Percentiles rank a stretch among this genome's conserved stretches.
Conservation (phyloP, 2,113 vertebrate genomes). For the Halcyon senegalensis region DNA sequence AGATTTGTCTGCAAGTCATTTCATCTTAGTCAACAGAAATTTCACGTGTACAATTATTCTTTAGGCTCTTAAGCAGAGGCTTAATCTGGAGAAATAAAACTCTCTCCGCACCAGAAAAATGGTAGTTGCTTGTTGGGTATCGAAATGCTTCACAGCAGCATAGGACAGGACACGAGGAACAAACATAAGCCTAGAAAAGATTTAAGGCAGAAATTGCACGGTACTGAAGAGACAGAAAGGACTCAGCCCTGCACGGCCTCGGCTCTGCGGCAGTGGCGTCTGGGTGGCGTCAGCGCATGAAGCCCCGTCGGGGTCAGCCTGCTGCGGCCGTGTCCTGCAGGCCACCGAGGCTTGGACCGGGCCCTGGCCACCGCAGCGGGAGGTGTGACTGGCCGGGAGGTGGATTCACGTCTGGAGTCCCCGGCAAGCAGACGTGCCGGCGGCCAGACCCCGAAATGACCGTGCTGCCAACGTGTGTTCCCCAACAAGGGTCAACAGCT, state of each 20-base stretch:
- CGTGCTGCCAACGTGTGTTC: rapidly evolving
- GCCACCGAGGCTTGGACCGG: rapidly evolving
- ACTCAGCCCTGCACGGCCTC: rapidly evolving
- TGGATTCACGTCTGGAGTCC: rapidly evolving
- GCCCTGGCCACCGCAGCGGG: rapidly evolving
- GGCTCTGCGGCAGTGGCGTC: rapidly evolving
- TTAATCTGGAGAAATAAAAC: background rate
- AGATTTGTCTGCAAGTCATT: background rate
- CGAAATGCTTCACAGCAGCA: background rate
- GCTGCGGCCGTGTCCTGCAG: background rate
- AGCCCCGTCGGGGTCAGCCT: too few relatives aligned
- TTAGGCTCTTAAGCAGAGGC: background rate
- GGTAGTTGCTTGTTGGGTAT: background rate
- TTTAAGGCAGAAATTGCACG: rapidly evolving
- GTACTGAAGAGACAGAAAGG: background rate
- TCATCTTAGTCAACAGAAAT: background rate
- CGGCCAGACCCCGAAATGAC: rapidly evolving
- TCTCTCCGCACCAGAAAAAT: background rate
- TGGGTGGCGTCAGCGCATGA: rapidly evolving
- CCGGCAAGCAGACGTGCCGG: too few relatives aligned
- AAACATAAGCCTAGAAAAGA: background rate
- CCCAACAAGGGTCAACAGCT: rapidly evolving
- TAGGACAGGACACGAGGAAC: background rate
- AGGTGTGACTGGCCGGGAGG: rapidly evolving
- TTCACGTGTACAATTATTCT: background rate